A percentile compares a stretch with the other conserved stretches of the same genome.
Evolutionary conservation across 2,113 vertebrate genomes (phyloP).

Genomic region (Leuciscus idus): DNA sequence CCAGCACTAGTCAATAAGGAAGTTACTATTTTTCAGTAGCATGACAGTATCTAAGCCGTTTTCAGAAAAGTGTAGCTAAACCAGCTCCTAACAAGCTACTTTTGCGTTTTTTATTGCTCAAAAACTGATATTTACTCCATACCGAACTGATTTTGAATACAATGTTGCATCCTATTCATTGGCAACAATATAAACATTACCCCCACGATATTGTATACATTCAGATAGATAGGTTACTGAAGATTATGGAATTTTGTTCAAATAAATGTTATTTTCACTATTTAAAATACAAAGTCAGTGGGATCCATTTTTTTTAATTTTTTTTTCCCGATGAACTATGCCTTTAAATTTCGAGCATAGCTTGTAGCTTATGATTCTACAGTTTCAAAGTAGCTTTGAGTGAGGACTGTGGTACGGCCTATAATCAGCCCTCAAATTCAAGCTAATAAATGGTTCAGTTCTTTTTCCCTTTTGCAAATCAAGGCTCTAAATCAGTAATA

Average conservation of each 20-base stretch:
- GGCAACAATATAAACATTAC: neutral
- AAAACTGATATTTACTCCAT: neutral
- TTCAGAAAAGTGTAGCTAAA: neutral
- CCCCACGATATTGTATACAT: neutral
- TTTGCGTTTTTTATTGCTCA: neutral
- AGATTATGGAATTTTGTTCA: neutral
- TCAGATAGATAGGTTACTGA: neutral
- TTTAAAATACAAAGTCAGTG: neutral
- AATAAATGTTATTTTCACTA: neutral
- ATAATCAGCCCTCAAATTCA: conserved; percentile 8
- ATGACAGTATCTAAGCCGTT: neutral
- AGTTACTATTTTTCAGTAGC: neutral
- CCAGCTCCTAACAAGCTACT: neutral
- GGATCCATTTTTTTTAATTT: neutral
- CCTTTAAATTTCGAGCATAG: neutral
- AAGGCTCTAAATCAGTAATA: conserved; percentile 26
- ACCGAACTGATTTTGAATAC: neutral
- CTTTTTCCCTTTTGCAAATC: conserved; percentile 14
- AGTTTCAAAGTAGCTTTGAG: conserved; percentile 4
- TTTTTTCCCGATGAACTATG: neutral
- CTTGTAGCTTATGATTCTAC: neutral
- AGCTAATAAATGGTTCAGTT: conserved; percentile 4
- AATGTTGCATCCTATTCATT: neutral
- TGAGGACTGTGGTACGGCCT: neutral
- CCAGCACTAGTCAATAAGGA: too few relatives aligned